Evolutionary conservation across 2,797 vertebrate genomes (phyloP), one percentile per base, ranked within the genome.

Genomic region (Spinibarbus caldwelli): DNA sequence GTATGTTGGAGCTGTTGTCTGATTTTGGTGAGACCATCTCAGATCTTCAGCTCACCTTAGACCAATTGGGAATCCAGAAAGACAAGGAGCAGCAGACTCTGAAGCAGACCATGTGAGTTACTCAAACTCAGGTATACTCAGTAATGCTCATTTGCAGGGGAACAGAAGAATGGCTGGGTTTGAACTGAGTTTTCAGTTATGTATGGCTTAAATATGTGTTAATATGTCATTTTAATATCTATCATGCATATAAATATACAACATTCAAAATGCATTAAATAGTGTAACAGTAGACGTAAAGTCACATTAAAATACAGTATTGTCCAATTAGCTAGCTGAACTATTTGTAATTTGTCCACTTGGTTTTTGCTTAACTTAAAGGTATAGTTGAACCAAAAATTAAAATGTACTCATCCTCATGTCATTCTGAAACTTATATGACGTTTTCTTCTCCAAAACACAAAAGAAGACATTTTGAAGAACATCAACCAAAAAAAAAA

Each of bases 41-140:
- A 0, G 93, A 95, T 87, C 93, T 96, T 26, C 41, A 89, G 70
- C 43, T 81, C 62, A 84, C 82, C 14, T 21, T 94, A 29, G 87
- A 87, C 26, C 59, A 89, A 70, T 54, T 94, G 84, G 91, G 73
- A 31, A 88, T 90, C 45, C 75, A 31, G 21, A 94, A 91, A 82
- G 91, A 93, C 0, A 68, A 86, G 19, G 88, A 91, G 84, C 84
- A 93, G 84, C 82, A 93, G 67, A 90, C 91, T 72, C 86, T 93
- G 62, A 92, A 90, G 34, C 79, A 41, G 82, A 91, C 84, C 47
- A 87, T 93, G 95, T 96, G 88, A 93, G 95, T 87, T 36, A 66
- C 26, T 68, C 12, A 21, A 29, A 34, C 17, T 12, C 6, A 0
- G 34, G 52, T 41, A 21, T 10, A 67, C 64, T 49, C n/a, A 1